phyloP scores from a whole-genome alignment of 2,888 invertebrate genomes.

The Brachypterus glaber region DNA sequence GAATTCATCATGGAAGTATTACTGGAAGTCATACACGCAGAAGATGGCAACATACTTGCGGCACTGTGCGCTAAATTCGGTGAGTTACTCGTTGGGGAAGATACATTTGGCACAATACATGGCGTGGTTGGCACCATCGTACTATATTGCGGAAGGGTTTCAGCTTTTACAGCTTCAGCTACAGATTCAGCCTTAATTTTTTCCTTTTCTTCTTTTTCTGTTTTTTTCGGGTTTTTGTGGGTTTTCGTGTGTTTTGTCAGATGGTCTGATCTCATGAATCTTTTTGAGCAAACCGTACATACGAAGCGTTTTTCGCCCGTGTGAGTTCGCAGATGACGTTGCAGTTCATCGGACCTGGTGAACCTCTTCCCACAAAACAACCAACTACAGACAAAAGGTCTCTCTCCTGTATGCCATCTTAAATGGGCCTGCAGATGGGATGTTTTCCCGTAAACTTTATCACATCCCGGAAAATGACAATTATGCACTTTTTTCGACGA shows the following conservation, averaged over 20 bases:
- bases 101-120: conserved; percentile 3
- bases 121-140: not conserved
- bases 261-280: conserved; percentile 89
- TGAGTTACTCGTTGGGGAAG: conserved; percentile 8
- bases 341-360: conserved; percentile 85
- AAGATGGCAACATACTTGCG: conserved; percentile 17
- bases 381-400: conserved; percentile 86
- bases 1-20: not conserved
- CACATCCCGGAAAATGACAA: conserved; percentile 81
- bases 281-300: conserved; percentile 78
- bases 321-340: conserved; percentile 80
- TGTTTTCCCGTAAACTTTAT: conserved; percentile 84
- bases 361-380: conserved; percentile 83
- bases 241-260: conserved; percentile 89
- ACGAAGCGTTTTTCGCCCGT: conserved; percentile 83
- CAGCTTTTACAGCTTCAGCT: conserved; percentile 10
- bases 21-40: not conserved
- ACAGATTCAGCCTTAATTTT: too few species aligned
- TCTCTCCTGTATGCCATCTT: conserved; percentile 86
- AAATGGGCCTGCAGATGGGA: conserved; percentile 60
- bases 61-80: conserved; percentile 18
- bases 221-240: conserved; percentile 55
- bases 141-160: conserved; percentile 3
- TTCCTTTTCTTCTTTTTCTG: conserved; percentile 10
- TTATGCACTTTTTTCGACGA: conserved; percentile 76